phyloP scores from a whole-genome alignment of 2,888 invertebrate genomes.

The Pristionchus exspectatus region DNA sequence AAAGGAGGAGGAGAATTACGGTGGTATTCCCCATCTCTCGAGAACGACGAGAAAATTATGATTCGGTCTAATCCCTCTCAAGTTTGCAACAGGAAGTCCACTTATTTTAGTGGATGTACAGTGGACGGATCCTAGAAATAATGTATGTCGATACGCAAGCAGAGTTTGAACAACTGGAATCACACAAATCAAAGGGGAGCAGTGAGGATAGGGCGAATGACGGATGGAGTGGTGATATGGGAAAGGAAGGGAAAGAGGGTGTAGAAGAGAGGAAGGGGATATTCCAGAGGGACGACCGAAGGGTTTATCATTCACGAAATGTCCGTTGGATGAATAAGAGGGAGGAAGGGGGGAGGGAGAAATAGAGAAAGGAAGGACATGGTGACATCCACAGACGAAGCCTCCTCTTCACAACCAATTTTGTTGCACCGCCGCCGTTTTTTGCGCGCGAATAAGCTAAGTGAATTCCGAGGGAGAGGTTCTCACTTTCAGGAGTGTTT shows the following conservation, averaged over 20 bases:
- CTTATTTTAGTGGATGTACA: not conserved
- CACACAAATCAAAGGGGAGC: not conserved
- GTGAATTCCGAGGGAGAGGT: not conserved
- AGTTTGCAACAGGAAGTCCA: not conserved
- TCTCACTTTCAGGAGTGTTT: slow-evolving; percentile 5
- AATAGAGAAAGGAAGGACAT: not conserved
- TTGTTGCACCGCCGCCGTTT: not conserved
- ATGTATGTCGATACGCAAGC: not conserved
- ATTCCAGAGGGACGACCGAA: slow-evolving; percentile 23
- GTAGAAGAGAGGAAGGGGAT: not conserved
- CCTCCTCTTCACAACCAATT: slow-evolving; percentile 35
- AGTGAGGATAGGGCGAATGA: slow-evolving; percentile 1
- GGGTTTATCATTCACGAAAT: slow-evolving; percentile 42
- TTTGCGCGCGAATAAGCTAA: not conserved
- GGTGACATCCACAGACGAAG: slow-evolving; percentile 10
- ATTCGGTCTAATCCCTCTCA: slow-evolving; percentile 7
- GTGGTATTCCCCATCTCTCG: not conserved
- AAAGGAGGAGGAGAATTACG: not conserved
- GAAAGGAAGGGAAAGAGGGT: slow-evolving; percentile 30
- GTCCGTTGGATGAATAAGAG: slow-evolving; percentile 22
- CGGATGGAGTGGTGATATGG: slow-evolving; percentile 31
- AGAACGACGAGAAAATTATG: slow-evolving; percentile 13
- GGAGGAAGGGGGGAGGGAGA: not conserved
- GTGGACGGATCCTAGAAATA: not conserved
- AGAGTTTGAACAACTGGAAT: slow-evolving; percentile 9